A percentile compares a stretch with the other conserved stretches of the same genome.
Evolutionary conservation across 2,888 invertebrate species (phyloP).

Genomic region (Aricia artaxerxes): DNA sequence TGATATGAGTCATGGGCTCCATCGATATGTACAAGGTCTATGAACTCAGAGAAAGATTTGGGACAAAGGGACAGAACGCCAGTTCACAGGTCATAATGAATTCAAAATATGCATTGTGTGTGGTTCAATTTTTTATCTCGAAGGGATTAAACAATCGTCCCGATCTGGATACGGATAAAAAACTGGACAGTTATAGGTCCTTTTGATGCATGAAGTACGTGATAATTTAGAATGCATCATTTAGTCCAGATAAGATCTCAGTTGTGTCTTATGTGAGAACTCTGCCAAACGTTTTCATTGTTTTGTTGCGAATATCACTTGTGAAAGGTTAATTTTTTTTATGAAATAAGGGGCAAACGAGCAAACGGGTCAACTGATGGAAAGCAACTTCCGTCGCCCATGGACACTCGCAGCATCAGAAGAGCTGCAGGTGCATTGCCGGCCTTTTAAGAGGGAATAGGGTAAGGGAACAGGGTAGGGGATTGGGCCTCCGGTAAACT

Average conservation of each 20-base stretch:
- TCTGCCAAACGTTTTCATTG: conserved; percentile 22
- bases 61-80: conserved; percentile 54
- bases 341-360: too few relatives aligned
- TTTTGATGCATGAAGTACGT: conserved; percentile 55
- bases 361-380: too few relatives aligned
- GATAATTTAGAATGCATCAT: conserved; percentile 69
- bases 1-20: conserved; percentile 57
- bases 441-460: too few relatives aligned
- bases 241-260: conserved; percentile 64
- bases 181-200: conserved; percentile 50
- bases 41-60: conserved; percentile 55
- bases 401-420: too few relatives aligned
- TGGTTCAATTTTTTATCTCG: conserved; percentile 53
- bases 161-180: conserved; percentile 57
- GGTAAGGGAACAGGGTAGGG: too few relatives aligned
- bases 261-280: conserved; percentile 40
- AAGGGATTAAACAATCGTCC: conserved; percentile 65
- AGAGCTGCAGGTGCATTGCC: too few relatives aligned
- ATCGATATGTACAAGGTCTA: conserved; percentile 52
- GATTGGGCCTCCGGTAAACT: too few relatives aligned
- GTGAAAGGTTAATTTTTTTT: background rate
- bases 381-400: too few relatives aligned
- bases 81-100: conserved; percentile 73
- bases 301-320: background rate
- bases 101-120: conserved; percentile 76